These are phyloP conservation scores for Harmothoe impar DNA, from an alignment of 2,888 invertebrate species.

Conservation along the genomic window DNA sequence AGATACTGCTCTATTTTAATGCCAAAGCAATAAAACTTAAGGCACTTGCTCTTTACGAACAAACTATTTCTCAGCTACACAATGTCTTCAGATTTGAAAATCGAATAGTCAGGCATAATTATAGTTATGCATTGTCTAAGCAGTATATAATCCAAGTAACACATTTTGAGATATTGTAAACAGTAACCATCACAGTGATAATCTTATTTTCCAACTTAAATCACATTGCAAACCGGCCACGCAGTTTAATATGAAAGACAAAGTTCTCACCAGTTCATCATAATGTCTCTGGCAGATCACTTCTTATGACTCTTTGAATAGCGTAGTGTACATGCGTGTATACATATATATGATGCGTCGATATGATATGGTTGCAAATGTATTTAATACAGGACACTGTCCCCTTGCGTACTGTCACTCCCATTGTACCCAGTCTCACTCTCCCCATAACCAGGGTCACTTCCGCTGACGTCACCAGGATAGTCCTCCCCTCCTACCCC, in stretches of 20 bases:
- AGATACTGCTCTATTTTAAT: too few relatives aligned
- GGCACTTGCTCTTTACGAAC: too few relatives aligned
- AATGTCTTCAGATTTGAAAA: too few relatives aligned
- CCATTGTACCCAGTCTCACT: slow-evolving; percentile 31
- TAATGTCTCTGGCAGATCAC: neutral
- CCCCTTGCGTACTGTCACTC: slow-evolving; percentile 3
- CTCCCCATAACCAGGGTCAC: slow-evolving; percentile 40
- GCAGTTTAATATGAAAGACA: neutral
- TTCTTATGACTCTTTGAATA: neutral
- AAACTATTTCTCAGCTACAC: too few relatives aligned
- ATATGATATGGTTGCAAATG: neutral
- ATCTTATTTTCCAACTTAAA: neutral
- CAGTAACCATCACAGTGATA: too few relatives aligned
- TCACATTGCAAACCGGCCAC: neutral
- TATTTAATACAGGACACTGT: neutral
- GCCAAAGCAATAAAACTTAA: too few relatives aligned
- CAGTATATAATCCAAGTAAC: too few relatives aligned
- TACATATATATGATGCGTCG: neutral
- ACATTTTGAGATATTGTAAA: too few relatives aligned
- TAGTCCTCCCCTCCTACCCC: neutral
- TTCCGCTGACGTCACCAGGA: slow-evolving; percentile 50
- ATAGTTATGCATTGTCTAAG: too few relatives aligned
- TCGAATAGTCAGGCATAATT: too few relatives aligned
- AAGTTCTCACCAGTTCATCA: neutral
- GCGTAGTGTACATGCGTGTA: neutral